These are phyloP conservation scores for Barnardius zonarius DNA, from an alignment of 2,113 vertebrate species.

Conservation along the genomic window DNA sequence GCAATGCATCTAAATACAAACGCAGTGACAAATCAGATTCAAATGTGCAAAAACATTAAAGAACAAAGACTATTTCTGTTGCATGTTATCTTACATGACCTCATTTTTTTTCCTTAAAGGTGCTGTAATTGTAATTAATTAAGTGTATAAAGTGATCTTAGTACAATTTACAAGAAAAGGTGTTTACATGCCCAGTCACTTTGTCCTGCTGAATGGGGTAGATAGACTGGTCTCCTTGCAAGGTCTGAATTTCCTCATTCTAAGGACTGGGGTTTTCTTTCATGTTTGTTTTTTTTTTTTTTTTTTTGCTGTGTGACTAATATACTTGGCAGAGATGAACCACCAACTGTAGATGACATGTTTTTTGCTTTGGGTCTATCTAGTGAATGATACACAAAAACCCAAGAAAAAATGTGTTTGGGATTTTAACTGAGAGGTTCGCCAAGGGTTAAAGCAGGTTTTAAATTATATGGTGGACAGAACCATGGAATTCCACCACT, in stretches of 20 bases:
- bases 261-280: background rate
- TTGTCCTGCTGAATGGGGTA: background rate
- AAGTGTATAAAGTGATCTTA: background rate
- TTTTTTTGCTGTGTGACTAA: background rate
- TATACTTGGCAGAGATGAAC: background rate
- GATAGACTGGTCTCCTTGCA: background rate
- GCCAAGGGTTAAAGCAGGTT: background rate
- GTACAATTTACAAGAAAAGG: background rate
- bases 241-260: background rate
- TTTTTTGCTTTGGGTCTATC: background rate
- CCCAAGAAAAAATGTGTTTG: background rate
- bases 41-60: background rate
- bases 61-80: background rate
- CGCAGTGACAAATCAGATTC: background rate
- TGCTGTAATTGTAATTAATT: background rate
- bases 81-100: background rate
- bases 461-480: background rate
- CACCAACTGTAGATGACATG: background rate
- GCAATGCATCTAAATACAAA: background rate
- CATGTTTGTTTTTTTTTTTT: background rate
- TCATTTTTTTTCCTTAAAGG: background rate
- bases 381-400: background rate
- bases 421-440: constrained; percentile 19
- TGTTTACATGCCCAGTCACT: background rate
- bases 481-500: background rate